Percentiles rank a stretch among this genome's conserved stretches.
These are phyloP conservation scores for Harpagifer antarcticus DNA, from an alignment of 2,797 vertebrate genomes.

Conservation along the genomic window DNA sequence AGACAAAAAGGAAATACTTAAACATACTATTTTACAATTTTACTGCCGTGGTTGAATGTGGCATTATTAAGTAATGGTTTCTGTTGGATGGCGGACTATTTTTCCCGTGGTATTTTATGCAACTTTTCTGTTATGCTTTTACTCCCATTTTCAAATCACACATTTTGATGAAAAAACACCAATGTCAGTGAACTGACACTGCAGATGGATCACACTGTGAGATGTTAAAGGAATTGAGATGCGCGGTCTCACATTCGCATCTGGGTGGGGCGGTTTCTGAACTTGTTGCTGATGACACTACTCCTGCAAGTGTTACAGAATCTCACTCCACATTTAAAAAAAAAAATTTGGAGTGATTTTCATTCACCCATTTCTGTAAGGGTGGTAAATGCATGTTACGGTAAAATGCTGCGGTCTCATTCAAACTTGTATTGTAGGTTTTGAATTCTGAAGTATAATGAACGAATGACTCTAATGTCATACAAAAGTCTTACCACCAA, in stretches of 20 bases:
- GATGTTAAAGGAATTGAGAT: slow-evolving; percentile 70
- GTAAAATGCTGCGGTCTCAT: neutral
- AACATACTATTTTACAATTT: slow-evolving; percentile 4
- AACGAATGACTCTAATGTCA: neutral
- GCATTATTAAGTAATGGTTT: neutral
- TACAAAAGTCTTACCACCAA: neutral
- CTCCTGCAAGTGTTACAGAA: slow-evolving; percentile 32
- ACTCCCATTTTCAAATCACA: slow-evolving; percentile 20
- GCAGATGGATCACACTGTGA: slow-evolving; percentile 69
- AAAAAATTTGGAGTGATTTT: neutral
- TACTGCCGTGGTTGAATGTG: neutral
- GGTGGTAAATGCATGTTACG: neutral
- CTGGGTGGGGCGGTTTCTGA: slow-evolving; percentile 52
- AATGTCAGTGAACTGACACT: slow-evolving; percentile 49
- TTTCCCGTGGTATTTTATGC: slow-evolving; percentile 2
- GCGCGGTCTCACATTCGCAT: slow-evolving; percentile 57
- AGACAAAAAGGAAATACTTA: neutral
- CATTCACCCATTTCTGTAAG: neutral
- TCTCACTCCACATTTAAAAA: neutral
- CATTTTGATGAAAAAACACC: slow-evolving; percentile 51
- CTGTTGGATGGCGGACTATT: neutral
- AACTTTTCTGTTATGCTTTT: slow-evolving; percentile 18
- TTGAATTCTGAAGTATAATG: neutral
- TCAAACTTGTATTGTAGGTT: neutral
- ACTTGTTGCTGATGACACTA: slow-evolving; percentile 48